Base-by-base conservation (phyloP, 1,140 invertebrate genomes). In the Sipha flava region DNA sequence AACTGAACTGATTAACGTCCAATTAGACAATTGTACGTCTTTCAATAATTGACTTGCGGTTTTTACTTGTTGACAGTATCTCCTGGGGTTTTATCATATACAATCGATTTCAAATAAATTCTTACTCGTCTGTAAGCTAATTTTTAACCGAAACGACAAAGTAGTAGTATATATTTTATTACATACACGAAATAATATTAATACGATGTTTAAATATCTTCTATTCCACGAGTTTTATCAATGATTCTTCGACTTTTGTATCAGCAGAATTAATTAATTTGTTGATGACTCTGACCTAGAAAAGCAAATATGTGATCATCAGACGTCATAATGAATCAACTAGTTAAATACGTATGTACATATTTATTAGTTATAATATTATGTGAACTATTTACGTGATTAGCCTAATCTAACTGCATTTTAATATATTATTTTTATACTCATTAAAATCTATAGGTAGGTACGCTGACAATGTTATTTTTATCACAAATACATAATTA, bases 251-350 rank as follows among this genome's bases (percentile, higher is more conserved):
- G 16, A 70, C 43, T 47, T 73, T 21, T n/a, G 21, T 77, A 59
- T 77, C 73, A 57, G 34, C 52, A 18, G n/a, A 77, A 77, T 77
- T 57, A 59, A 77, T 77, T 77, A 77, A 77, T 57, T 75, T 57
- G 31, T 59, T 57, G 23, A 77, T 59, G 73, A 77, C 73, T 77
- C 73, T 77, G 73, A 77, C 73, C 73, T 77, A 77, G 34, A 77
- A 77, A 54, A 59, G 34, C 70, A 21, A 73, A 73, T 73, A 45
- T 70, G 43, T 31, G 43, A 45, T 70, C 40, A 45, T n/a, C 37
- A 26, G 37, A 66, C 6, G 34, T 66, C 12, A 43, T 66, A 26
- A 59, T 59, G 62, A 66, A 23, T 66, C 62, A 37, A 66, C 64
- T 23, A 66, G 21, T 21, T 66, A 34, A 2, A 14, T 23, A 26